A percentile compares a stretch with the other conserved stretches of the same genome.
These are phyloP conservation scores for Dorcus parallelipipedus DNA, from an alignment of 2,888 invertebrate species.

Conservation along the genomic window DNA sequence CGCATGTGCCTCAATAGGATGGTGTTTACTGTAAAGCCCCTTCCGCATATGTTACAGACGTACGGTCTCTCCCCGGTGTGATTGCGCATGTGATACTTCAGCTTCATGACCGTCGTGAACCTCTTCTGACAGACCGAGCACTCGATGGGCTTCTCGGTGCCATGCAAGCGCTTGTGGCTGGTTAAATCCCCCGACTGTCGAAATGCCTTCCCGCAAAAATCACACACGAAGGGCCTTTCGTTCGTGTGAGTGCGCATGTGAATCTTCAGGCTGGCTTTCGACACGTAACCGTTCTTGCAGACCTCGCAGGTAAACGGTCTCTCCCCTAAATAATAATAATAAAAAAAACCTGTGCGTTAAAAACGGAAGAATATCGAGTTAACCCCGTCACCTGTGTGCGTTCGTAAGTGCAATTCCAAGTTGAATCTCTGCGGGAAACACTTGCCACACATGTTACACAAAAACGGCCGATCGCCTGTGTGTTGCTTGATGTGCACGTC, in stretches of 20 bases:
- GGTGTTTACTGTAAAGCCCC: slow-evolving; percentile 50
- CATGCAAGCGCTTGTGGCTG: slow-evolving; percentile 48
- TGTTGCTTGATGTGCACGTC: slow-evolving; percentile 49
- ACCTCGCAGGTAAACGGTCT: slow-evolving; percentile 48
- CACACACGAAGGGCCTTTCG: slow-evolving; percentile 49
- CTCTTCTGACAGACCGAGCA: slow-evolving; percentile 48
- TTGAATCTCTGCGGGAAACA: slow-evolving; percentile 49
- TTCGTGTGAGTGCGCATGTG: slow-evolving; percentile 51
- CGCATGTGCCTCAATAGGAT: slow-evolving; percentile 48
- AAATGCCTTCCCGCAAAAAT: slow-evolving; percentile 50
- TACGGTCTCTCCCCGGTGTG: slow-evolving; percentile 50
- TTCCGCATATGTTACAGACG: slow-evolving; percentile 46
- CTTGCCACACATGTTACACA: slow-evolving; percentile 49
- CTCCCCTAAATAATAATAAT: slow-evolving; percentile 36
- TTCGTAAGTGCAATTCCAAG: slow-evolving; percentile 47
- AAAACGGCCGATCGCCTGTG: slow-evolving; percentile 47
- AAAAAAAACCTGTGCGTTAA: background rate
- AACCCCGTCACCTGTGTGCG: slow-evolving; percentile 44
- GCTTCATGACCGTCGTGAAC: slow-evolving; percentile 50
- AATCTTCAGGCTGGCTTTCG: slow-evolving; percentile 49
- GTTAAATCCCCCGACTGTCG: slow-evolving; percentile 49
- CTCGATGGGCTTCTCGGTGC: slow-evolving; percentile 50
- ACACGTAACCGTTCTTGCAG: slow-evolving; percentile 49
- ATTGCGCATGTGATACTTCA: slow-evolving; percentile 50
- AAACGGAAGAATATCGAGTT: background rate